A percentile compares a stretch with the other conserved stretches of the same genome.
Evolutionary conservation across 2,113 vertebrate species (phyloP).

Genomic region (Lagopus muta): DNA sequence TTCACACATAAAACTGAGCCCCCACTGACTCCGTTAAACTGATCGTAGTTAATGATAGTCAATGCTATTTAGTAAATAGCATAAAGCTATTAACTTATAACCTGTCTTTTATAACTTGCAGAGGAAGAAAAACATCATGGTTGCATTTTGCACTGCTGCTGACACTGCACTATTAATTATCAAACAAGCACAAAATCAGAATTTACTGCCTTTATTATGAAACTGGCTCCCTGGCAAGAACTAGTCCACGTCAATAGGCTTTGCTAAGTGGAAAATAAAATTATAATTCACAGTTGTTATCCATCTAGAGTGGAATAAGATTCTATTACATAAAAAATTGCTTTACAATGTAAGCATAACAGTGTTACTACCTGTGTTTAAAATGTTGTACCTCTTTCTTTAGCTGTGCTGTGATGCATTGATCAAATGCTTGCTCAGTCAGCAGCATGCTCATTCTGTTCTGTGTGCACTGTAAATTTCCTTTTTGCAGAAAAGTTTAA

Average conservation of each 20-base stretch:
- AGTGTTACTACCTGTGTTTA: neutral
- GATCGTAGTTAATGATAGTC: neutral
- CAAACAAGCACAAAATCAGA: conserved; percentile 54
- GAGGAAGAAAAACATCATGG: neutral
- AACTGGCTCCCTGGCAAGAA: conserved; percentile 44
- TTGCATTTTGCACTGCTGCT: conserved; percentile 34
- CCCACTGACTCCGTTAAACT: neutral
- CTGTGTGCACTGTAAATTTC: neutral
- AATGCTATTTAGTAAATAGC: neutral
- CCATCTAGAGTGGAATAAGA: conserved; percentile 12
- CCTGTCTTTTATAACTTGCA: conserved; percentile 5
- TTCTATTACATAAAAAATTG: conserved; percentile 26
- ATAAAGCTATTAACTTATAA: conserved; percentile 28
- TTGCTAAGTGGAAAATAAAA: conserved; percentile 55
- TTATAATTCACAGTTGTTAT: conserved; percentile 48
- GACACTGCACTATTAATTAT: conserved; percentile 47
- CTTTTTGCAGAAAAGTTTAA: conserved; percentile 37
- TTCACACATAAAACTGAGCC: neutral
- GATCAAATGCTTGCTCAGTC: neutral
- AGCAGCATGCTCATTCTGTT: neutral
- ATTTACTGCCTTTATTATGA: conserved; percentile 57
- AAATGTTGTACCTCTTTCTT: neutral
- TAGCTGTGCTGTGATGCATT: neutral
- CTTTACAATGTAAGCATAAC: neutral
- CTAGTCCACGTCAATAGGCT: conserved; percentile 36